Conservation (phyloP, 2,888 invertebrate species). For the Cinara cedri region DNA sequence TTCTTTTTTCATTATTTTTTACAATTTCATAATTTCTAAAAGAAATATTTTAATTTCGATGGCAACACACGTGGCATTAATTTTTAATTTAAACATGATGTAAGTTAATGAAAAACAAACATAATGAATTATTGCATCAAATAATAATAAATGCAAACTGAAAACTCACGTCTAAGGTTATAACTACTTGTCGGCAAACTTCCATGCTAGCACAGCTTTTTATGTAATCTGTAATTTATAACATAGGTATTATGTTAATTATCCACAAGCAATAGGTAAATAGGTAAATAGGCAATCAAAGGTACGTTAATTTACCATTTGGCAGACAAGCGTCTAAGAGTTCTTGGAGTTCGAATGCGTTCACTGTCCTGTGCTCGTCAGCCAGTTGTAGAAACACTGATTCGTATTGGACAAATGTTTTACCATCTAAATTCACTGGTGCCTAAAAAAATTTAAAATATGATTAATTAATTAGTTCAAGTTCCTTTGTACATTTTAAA, state of each 20-base stretch:
- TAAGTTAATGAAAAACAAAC: neutral
- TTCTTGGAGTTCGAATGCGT: conserved; percentile 89
- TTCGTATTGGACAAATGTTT: conserved; percentile 84
- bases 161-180: conserved; percentile 84
- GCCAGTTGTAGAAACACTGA: conserved; percentile 87
- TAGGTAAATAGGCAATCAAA: neutral
- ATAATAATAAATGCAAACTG: conserved; percentile 32
- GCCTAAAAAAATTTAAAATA: conserved; percentile 63
- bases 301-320: conserved; percentile 67
- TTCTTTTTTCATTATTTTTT: no score
- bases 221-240: conserved; percentile 75
- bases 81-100: neutral
- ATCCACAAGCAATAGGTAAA: neutral
- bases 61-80: no score
- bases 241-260: neutral
- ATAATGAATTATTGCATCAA: neutral
- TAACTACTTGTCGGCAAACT: conserved; percentile 87
- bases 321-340: conserved; percentile 87
- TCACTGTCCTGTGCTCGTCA: conserved; percentile 87
- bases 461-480: neutral
- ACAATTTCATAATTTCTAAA: no score
- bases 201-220: conserved; percentile 92
- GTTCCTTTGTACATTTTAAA: no score
- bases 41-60: no score
- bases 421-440: conserved; percentile 72